These are phyloP conservation scores for Valencia hispanica DNA, from an alignment of 2,797 vertebrate species.

Conservation along the genomic window DNA sequence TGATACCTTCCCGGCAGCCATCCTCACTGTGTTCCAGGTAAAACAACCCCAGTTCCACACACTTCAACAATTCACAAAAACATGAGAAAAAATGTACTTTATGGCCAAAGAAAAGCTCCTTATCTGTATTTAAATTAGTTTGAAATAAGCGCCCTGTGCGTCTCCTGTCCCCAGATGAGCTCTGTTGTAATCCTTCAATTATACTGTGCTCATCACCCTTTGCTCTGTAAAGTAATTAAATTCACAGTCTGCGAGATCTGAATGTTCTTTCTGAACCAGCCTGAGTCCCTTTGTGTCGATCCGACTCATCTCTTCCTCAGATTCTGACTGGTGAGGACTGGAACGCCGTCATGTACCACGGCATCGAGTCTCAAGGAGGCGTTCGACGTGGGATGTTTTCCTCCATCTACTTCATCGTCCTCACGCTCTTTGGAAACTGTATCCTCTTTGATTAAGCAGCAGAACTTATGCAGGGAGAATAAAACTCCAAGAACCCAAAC, in stretches of 20 bases:
- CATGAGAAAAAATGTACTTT: constrained; percentile 19
- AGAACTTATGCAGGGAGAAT: background rate
- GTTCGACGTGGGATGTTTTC: constrained; percentile 94
- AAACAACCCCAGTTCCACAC: background rate
- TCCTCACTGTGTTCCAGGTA: constrained; percentile 98
- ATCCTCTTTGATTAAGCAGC: constrained; percentile 80
- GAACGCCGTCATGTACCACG: constrained; percentile 98
- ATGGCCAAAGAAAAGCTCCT: constrained; percentile 24
- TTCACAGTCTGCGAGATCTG: constrained; percentile 33
- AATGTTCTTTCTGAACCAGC: constrained; percentile 1
- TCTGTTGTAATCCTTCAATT: constrained; percentile 60
- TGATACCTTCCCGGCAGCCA: constrained; percentile 95
- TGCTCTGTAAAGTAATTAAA: constrained; percentile 43
- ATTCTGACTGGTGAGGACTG: constrained; percentile 98
- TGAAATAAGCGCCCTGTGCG: constrained; percentile 38
- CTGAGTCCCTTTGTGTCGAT: background rate
- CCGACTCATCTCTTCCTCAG: constrained; percentile 68
- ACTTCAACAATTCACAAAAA: constrained; percentile 24
- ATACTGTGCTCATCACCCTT: constrained; percentile 47
- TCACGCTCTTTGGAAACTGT: constrained; percentile 98
- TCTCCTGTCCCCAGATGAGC: constrained; percentile 44
- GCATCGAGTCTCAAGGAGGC: constrained; percentile 94
- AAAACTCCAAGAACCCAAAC: background rate
- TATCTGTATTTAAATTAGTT: constrained; percentile 60
- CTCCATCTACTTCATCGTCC: constrained; percentile 95